Evolutionary conservation across 2,113 vertebrate genomes (phyloP).

Genomic region (Phrynosoma platyrhinos): DNA sequence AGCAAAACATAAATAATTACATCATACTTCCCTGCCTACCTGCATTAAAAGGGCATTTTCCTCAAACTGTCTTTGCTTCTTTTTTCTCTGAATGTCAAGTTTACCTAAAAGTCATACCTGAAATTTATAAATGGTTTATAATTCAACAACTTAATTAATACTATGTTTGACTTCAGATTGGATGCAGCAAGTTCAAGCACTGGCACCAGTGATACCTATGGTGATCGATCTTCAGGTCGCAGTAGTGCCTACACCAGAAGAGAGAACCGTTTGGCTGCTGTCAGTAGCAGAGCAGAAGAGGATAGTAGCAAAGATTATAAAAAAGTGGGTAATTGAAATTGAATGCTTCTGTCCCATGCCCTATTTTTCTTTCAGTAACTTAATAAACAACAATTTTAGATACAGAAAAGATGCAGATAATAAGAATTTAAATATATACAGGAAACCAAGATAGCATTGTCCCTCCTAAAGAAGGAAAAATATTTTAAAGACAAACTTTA

Average conservation of each 20-base stretch:
- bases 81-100: background rate
- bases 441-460: background rate
- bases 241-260: constrained; percentile 86
- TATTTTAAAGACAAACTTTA: background rate
- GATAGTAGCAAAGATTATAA: constrained; percentile 89
- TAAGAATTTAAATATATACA: background rate
- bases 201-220: constrained; percentile 73
- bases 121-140: background rate
- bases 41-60: background rate
- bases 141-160: background rate
- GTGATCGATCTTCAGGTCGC: constrained; percentile 82
- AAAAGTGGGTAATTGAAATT: constrained; percentile 78
- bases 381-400: background rate
- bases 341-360: fast-evolving
- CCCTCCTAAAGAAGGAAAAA: background rate
- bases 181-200: constrained; percentile 80
- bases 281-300: constrained; percentile 83
- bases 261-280: constrained; percentile 86
- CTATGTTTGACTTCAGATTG: constrained; percentile 73
- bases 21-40: too few species aligned
- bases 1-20: too few species aligned
- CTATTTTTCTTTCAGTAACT: background rate
- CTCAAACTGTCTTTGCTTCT: background rate
- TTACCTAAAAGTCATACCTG: background rate
- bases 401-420: background rate